Percentiles rank a stretch among this genome's conserved stretches.
Conservation (phyloP, 2,113 vertebrate genomes). For the Hydrochoerus hydrochaeris region DNA sequence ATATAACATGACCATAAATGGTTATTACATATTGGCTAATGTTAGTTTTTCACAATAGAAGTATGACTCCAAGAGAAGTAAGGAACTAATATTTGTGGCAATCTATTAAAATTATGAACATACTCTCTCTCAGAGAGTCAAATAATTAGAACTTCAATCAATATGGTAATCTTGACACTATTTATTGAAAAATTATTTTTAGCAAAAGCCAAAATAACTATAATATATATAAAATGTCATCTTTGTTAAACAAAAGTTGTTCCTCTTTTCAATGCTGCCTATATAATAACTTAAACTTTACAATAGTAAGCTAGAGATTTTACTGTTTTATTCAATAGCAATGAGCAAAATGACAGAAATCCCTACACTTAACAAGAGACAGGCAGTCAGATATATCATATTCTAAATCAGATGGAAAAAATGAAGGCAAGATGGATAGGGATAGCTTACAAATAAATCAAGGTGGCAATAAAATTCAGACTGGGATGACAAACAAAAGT, state of each 20-base stretch:
- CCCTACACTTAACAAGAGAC: not conserved
- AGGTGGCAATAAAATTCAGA: not conserved
- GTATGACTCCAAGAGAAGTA: constrained; percentile 53
- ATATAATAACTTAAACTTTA: not conserved
- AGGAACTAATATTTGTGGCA: constrained; percentile 26
- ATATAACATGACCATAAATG: constrained; percentile 43
- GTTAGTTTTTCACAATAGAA: constrained; percentile 68
- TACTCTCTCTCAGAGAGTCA: not conserved
- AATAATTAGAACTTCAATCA: constrained; percentile 44
- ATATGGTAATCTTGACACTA: not conserved
- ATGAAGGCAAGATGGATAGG: not conserved
- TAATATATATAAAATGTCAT: not conserved
- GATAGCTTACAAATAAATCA: not conserved
- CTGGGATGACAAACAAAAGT: not conserved
- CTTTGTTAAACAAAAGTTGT: not conserved
- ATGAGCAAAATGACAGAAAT: constrained; percentile 50
- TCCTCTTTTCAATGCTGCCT: constrained; percentile 4
- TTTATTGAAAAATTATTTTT: constrained; percentile 53
- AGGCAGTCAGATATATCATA: not conserved
- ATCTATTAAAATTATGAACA: constrained; percentile 31
- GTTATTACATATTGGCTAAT: constrained; percentile 31
- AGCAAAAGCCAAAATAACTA: not conserved
- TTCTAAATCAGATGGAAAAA: not conserved
- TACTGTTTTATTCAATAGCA: not conserved
- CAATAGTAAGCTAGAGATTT: not conserved